Base-by-base conservation (phyloP, 1,140 invertebrate species). In the Ceratina australensis region DNA sequence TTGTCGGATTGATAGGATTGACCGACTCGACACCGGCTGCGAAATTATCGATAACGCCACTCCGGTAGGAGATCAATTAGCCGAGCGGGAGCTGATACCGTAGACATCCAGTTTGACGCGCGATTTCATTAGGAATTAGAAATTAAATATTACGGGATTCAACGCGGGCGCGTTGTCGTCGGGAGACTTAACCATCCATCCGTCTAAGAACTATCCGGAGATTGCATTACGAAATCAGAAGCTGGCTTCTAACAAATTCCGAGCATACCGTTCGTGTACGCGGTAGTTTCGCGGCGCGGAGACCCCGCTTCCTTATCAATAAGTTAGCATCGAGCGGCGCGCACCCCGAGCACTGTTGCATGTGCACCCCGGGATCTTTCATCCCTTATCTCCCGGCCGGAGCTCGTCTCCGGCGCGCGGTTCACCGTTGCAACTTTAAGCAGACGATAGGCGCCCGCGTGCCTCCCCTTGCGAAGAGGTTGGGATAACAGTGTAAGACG, bases 21-120 rank as follows among this genome's bases (percentile, higher is more conserved):
- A 42, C 33, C 10, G 33, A n/a, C 26, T 1, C 28, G 28, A 20
- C 50, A 57, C 59, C 54, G 54, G 28, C 20, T 42, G 28, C 56
- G 54, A 22, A 59, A 71, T 71, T 71, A 71, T 71, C 68, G 68
- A 71, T 71, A 60, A 42, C 54, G 68, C 56, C 28, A n/a, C 10
- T 7, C 33, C 1, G 12, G 28, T 28, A 56, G 50, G 22, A 56
- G 52, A 57, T 69, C 56, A 69, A 69, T 69, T 69, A 69, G 64
- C 22, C n/a, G n/a, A 22, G 8, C 16, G 16, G 24, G 1, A n/a
- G 7, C 64, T 26, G 47, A 66, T 66, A 49, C 7, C 12, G 22
- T 0, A 8, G 16, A 50, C 16, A 50, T 50, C 12, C 13, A 12
- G 42, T 42, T 50, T 47, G 18, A 50, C 47, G 47, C 1, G 2